Evolutionary conservation across 2,888 invertebrate species (phyloP).

Genomic region (Calephelis perditalis): DNA sequence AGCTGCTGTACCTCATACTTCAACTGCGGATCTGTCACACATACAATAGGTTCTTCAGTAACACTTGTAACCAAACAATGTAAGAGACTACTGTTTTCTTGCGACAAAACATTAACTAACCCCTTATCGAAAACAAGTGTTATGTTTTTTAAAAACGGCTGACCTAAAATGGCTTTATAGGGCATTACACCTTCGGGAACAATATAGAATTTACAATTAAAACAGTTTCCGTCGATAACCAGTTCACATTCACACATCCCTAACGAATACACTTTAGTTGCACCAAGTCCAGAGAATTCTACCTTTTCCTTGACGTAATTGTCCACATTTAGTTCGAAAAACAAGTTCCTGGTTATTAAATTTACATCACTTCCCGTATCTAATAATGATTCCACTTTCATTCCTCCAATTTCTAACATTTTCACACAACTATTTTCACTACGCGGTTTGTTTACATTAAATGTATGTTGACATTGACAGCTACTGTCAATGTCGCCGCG

Average conservation of each 20-base stretch:
- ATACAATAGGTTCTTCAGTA: constrained; percentile 1
- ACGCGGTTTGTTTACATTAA: too few relatives aligned
- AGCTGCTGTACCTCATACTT: constrained; percentile 5
- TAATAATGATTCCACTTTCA: constrained; percentile 15
- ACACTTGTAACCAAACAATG: constrained; percentile 14
- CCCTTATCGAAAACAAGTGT: constrained; percentile 15
- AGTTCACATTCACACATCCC: too few relatives aligned
- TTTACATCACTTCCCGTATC: constrained; percentile 22
- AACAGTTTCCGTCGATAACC: too few relatives aligned
- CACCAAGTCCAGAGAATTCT: constrained; percentile 16
- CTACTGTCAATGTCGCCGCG: too few relatives aligned
- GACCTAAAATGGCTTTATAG: constrained; percentile 21
- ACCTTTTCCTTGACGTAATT: constrained; percentile 13
- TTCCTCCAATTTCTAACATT: constrained; percentile 18
- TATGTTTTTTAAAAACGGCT: constrained; percentile 18
- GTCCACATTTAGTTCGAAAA: constrained; percentile 12
- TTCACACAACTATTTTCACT: constrained; percentile 16
- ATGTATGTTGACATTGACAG: too few relatives aligned
- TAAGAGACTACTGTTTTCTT: not conserved
- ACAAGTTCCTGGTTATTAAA: constrained; percentile 16
- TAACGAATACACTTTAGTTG: too few relatives aligned
- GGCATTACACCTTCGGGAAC: constrained; percentile 20
- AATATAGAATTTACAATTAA: constrained; percentile 18
- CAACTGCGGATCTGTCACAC: constrained; percentile 7
- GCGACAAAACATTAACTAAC: constrained; percentile 11